These are phyloP conservation scores for Typhlichthys eigenmanni DNA, from an alignment of 2,797 vertebrate species.

Conservation along the genomic window DNA sequence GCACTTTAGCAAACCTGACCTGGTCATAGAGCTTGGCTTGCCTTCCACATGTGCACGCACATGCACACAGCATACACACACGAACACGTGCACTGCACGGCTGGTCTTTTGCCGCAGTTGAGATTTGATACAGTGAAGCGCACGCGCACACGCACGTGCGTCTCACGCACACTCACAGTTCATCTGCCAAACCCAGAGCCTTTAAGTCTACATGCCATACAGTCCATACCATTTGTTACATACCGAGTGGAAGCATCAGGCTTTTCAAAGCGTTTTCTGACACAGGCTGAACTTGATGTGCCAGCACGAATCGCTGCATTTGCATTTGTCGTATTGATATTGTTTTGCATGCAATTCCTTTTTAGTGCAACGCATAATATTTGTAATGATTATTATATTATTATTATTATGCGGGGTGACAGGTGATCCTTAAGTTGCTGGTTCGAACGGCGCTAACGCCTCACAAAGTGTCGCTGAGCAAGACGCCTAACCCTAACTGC, in stretches of 20 bases:
- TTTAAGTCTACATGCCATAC: constrained; percentile 47
- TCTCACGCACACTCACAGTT: not conserved
- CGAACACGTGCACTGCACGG: not conserved
- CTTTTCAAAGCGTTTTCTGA: too few species aligned
- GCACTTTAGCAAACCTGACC: constrained; percentile 54
- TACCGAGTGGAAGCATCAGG: constrained; percentile 13
- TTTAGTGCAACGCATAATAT: too few species aligned
- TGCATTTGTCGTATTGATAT: too few species aligned
- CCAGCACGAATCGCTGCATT: too few species aligned
- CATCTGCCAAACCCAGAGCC: constrained; percentile 15
- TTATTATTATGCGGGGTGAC: too few species aligned
- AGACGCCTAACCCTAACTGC: too few species aligned
- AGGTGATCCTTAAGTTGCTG: too few species aligned
- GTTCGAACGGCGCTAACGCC: too few species aligned
- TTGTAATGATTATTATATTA: too few species aligned
- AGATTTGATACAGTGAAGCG: not conserved
- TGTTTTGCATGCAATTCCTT: too few species aligned
- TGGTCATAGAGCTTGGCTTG: constrained; percentile 60
- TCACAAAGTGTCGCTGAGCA: too few species aligned
- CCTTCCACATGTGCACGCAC: constrained; percentile 24
- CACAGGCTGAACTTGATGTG: too few species aligned
- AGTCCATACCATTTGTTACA: constrained; percentile 23
- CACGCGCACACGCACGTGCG: constrained; percentile 5
- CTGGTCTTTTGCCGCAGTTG: not conserved
- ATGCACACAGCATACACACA: not conserved